These are phyloP conservation scores for Pteronura brasiliensis DNA, from an alignment of 2,113 vertebrate species.

Conservation along the genomic window DNA sequence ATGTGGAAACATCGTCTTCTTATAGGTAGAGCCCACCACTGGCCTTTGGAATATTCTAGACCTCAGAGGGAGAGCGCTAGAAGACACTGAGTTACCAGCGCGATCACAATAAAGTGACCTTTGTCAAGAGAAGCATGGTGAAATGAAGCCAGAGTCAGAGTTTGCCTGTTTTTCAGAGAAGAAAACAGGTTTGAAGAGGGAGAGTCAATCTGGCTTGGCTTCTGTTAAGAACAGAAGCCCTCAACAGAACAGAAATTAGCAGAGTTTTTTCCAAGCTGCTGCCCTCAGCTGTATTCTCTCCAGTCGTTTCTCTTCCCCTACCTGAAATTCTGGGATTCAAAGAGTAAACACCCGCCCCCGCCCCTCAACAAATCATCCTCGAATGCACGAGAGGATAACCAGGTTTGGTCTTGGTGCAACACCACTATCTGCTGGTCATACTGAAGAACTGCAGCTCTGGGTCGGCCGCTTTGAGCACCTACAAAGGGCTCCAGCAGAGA, in stretches of 20 bases:
- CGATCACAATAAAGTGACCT: neutral
- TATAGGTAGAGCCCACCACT: neutral
- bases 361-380: neutral
- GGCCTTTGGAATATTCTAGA: neutral
- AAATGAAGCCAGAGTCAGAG: neutral
- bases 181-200: neutral
- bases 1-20: neutral
- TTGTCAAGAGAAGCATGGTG: neutral
- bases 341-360: neutral
- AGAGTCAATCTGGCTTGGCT: neutral
- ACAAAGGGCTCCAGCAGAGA: rapidly evolving
- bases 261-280: neutral
- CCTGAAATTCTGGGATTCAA: neutral
- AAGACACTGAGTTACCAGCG: rapidly evolving
- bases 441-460: neutral
- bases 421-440: constrained; percentile 72
- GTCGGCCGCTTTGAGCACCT: neutral
- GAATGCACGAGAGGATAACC: rapidly evolving
- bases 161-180: neutral
- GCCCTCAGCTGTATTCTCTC: neutral
- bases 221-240: neutral
- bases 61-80: neutral
- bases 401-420: constrained; percentile 12
- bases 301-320: too few relatives aligned
- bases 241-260: neutral